These are phyloP conservation scores for Anolis apletophallus DNA, from an alignment of 2,797 vertebrate genomes.

Conservation along the genomic window DNA sequence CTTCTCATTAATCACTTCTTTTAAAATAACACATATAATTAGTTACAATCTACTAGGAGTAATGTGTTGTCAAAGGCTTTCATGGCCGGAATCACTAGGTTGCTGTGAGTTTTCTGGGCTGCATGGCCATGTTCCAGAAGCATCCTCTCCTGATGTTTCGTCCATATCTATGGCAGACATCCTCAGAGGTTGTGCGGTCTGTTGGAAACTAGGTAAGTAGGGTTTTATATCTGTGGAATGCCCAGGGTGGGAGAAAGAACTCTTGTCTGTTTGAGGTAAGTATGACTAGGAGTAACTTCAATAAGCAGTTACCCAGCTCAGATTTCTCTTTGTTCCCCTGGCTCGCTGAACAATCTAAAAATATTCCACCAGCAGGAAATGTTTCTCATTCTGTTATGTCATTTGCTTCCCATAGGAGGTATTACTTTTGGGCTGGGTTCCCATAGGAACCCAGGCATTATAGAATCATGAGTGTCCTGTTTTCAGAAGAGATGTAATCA, in stretches of 20 bases:
- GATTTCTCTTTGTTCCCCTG: constrained; percentile 55
- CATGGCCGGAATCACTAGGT: too few relatives aligned
- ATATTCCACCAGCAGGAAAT: constrained; percentile 71
- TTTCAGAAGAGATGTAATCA: constrained; percentile 51
- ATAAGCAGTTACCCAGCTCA: constrained; percentile 59
- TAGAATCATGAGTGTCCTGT: constrained; percentile 45
- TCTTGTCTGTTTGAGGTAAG: too few relatives aligned
- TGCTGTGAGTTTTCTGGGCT: too few relatives aligned
- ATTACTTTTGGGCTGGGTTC: constrained; percentile 60
- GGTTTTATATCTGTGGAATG: too few relatives aligned
- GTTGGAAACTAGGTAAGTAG: too few relatives aligned
- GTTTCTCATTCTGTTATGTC: constrained; percentile 69
- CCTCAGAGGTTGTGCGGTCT: too few relatives aligned
- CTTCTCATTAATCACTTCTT: constrained; percentile 30
- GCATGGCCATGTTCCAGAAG: too few relatives aligned
- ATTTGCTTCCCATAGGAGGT: constrained; percentile 68
- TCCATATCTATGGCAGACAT: too few relatives aligned
- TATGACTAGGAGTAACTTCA: constrained; percentile 42
- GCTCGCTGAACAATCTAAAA: constrained; percentile 64
- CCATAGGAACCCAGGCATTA: constrained; percentile 48
- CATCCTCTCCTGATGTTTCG: too few relatives aligned
- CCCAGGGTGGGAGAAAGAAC: too few relatives aligned
- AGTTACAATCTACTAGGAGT: constrained; percentile 54
- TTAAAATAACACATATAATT: constrained; percentile 37
- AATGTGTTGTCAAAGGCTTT: neutral